A percentile compares a stretch with the other conserved stretches of the same genome.
Conservation (phyloP, 2,797 vertebrate species). For the Microcaecilia unicolor region DNA sequence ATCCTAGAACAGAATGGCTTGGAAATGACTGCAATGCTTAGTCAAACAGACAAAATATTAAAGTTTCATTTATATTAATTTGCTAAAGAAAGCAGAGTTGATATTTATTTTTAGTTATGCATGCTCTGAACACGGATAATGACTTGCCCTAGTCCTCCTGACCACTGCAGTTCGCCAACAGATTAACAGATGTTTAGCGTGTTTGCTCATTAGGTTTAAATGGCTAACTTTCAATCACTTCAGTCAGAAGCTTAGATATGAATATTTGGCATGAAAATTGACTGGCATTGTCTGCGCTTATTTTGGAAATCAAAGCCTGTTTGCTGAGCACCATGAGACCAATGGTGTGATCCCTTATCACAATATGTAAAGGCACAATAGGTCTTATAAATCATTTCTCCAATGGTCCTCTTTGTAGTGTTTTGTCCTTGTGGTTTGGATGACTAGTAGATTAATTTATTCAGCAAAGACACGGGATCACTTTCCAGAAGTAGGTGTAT, state of each 20-base stretch:
- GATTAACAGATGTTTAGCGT: constrained; percentile 11
- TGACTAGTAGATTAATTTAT: constrained; percentile 37
- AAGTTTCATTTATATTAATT: not conserved
- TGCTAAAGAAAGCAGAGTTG: constrained; percentile 10
- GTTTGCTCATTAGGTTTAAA: constrained; percentile 45
- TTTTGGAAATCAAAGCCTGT: constrained; percentile 45
- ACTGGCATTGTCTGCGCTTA: constrained; percentile 26
- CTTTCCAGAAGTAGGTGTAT: too few species aligned
- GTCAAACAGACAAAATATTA: not conserved
- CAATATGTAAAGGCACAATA: constrained; percentile 34
- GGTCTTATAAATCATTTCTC: constrained; percentile 34
- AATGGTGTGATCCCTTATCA: constrained; percentile 26
- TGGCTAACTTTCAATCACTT: constrained; percentile 34
- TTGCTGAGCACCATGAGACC: constrained; percentile 37
- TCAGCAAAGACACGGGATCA: constrained; percentile 17
- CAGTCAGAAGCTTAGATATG: constrained; percentile 24
- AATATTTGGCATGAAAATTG: constrained; percentile 33
- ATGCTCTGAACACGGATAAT: constrained; percentile 18
- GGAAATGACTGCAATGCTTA: not conserved
- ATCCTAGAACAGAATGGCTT: not conserved
- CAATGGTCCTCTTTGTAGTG: constrained; percentile 25
- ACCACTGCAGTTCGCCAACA: not conserved
- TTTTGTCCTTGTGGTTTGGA: constrained; percentile 33
- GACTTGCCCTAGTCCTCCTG: constrained; percentile 9
- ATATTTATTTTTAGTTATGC: constrained; percentile 20